Base-by-base conservation (phyloP, 2,888 invertebrate species). In the Allygus modestus region DNA sequence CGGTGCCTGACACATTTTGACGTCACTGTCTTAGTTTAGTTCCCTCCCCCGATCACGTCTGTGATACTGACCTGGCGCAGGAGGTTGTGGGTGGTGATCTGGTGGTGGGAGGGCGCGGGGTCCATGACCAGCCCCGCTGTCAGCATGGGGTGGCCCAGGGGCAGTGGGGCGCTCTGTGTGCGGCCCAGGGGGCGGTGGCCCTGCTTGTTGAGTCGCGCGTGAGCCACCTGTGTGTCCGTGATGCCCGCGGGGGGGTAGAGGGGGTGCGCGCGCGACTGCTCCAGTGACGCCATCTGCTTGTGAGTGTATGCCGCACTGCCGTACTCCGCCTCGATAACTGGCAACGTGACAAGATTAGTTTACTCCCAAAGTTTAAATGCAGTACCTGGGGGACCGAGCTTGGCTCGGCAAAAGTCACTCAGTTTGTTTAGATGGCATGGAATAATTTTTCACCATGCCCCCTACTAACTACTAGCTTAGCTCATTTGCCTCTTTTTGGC, bases 161-260 rank as follows among this genome's bases (percentile, higher is more conserved):
- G 97, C 88, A 97, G 91, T 0, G 97, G 97, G 1, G 98, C 98
- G 71, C 98, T 98, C 91, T 98, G 98, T 85, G 98, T 98, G 89
- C 98, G 94, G 85, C 97, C 97, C 77, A 98, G 92, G 43, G 97
- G 97, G 81, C 97, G 92, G 89, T 96, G 96, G 88, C 94, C 93
- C 89, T 93, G 92, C 92, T 95, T 95, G 91, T 93, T 92, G 84
- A 95, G 92, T 88, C 95, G 92, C 87, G 93, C 93, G 89, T 94
- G 93, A 71, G 94, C 94, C 87, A 92, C 92, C 91, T 94, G 94
- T 85, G 93, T 92, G 89, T 94, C 94, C 46, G 94, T 94, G 85
- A 94, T 94, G 71, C 93, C 93, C 1, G 90, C 89, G 81, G 89
- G 90, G 85, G 91, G 91, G 87, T 92, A 92, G 20, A 91, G 84